phyloP scores from a whole-genome alignment of 2,888 invertebrate species.

The Gisinianus flammeolus region DNA sequence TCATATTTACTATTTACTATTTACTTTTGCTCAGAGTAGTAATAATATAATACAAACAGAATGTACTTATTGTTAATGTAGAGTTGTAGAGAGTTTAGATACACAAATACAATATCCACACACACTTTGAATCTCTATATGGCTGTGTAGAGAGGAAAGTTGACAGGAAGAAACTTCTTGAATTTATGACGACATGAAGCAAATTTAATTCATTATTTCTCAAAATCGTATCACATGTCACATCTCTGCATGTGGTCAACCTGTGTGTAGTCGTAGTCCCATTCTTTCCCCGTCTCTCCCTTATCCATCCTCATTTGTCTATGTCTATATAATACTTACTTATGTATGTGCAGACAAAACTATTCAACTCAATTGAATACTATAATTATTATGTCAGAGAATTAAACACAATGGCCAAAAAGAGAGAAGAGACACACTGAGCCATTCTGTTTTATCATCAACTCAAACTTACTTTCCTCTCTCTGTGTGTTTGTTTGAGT shows the following conservation, averaged over 20 bases:
- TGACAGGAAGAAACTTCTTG: constrained; percentile 27
- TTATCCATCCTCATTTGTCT: neutral
- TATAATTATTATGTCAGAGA: constrained; percentile 34
- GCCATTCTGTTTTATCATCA: constrained; percentile 23
- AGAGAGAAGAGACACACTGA: constrained; percentile 23
- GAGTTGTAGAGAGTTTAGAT: too few species aligned
- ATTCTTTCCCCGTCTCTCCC: too few species aligned
- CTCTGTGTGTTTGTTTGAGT: neutral
- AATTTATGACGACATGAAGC: constrained; percentile 26
- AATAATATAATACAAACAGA: too few species aligned
- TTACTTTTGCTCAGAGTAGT: too few species aligned
- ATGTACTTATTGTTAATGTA: too few species aligned
- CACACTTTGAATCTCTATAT: neutral
- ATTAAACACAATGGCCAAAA: constrained; percentile 8
- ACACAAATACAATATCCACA: too few species aligned
- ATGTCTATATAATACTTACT: too few species aligned
- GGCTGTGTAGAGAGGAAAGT: neutral
- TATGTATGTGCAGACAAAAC: neutral
- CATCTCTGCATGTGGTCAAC: constrained; percentile 41
- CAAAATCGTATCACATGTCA: constrained; percentile 38
- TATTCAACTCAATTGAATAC: constrained; percentile 10
- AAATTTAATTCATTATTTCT: constrained; percentile 18
- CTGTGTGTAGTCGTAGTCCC: constrained; percentile 8
- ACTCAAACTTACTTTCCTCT: neutral
- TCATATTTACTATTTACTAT: too few species aligned